These are phyloP conservation scores for Cryptotermes secundus DNA, from an alignment of 1,140 invertebrate genomes.

Conservation along the genomic window DNA sequence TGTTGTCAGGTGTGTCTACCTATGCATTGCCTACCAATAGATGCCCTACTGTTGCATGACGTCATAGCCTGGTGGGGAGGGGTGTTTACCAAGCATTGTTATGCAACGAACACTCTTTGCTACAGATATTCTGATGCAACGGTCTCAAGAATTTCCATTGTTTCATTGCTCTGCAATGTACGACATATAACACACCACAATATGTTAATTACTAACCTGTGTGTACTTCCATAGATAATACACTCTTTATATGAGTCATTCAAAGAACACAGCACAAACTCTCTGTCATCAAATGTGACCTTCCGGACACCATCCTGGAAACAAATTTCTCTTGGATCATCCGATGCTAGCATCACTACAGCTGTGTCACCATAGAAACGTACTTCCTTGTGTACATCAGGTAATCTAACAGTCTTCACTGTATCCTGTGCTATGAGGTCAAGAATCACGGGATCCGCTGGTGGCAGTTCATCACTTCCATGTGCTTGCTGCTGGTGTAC, in stretches of 20 bases:
- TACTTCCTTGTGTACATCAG: constrained; percentile 77
- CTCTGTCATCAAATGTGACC: constrained; percentile 70
- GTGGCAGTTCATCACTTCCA: constrained; percentile 50
- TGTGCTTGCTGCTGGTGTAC: background rate
- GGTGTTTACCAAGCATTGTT: too few relatives aligned
- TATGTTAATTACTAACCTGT: constrained; percentile 48
- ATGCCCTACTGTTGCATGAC: too few relatives aligned
- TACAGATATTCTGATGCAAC: too few relatives aligned
- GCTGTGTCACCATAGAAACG: constrained; percentile 83
- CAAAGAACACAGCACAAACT: constrained; percentile 64
- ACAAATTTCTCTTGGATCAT: constrained; percentile 81
- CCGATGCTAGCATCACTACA: constrained; percentile 77
- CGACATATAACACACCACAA: too few relatives aligned
- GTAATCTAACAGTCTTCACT: constrained; percentile 80
- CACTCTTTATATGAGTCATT: constrained; percentile 73
- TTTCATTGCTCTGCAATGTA: too few relatives aligned
- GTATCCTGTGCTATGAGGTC: constrained; percentile 65
- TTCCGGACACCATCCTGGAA: constrained; percentile 69
- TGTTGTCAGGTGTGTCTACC: too few relatives aligned
- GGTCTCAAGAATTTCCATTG: too few relatives aligned
- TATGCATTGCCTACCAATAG: too few relatives aligned
- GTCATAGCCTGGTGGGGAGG: too few relatives aligned
- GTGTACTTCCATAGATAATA: constrained; percentile 66
- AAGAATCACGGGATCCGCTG: constrained; percentile 57
- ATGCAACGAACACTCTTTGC: too few relatives aligned